Conservation (phyloP, 2,113 vertebrate genomes). For the Lutjanus erythropterus region DNA sequence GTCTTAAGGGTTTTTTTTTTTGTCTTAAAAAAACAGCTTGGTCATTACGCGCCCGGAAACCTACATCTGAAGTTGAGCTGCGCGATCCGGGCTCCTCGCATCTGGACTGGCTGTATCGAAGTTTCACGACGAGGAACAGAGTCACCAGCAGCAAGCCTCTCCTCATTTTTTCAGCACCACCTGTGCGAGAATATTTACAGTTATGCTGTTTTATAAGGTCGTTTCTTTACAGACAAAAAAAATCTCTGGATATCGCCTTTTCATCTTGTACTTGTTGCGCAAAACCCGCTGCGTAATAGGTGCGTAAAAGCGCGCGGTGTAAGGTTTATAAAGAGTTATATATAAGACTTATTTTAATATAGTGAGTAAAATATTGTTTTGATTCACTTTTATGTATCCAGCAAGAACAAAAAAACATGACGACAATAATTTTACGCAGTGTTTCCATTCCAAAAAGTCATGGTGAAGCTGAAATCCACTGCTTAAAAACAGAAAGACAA, state of each 20-base stretch:
- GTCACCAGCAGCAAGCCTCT: constrained; percentile 79
- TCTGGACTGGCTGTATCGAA: constrained; percentile 78
- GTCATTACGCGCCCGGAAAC: constrained; percentile 16
- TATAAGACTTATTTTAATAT: not conserved
- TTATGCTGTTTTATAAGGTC: accelerated
- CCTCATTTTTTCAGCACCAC: constrained; percentile 80
- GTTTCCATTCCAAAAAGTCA: constrained; percentile 9
- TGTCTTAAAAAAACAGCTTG: no score
- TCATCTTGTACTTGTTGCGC: no score
- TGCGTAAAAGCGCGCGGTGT: constrained; percentile 65
- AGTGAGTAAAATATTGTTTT: not conserved
- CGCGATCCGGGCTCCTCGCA: constrained; percentile 80
- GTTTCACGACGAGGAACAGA: constrained; percentile 82
- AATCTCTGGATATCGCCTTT: no score
- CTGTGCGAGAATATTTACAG: constrained; percentile 36
- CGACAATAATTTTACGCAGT: not conserved
- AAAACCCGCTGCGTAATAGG: constrained; percentile 9
- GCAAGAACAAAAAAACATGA: not conserved
- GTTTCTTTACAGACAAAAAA: no score
- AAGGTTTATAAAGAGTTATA: not conserved
- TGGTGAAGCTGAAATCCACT: not conserved
- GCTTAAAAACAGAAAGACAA: not conserved
- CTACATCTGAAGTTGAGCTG: constrained; percentile 77
- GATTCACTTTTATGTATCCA: not conserved
- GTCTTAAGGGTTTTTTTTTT: no score